Conservation (phyloP, 2,113 vertebrate species). For the Lophura nycthemera region DNA sequence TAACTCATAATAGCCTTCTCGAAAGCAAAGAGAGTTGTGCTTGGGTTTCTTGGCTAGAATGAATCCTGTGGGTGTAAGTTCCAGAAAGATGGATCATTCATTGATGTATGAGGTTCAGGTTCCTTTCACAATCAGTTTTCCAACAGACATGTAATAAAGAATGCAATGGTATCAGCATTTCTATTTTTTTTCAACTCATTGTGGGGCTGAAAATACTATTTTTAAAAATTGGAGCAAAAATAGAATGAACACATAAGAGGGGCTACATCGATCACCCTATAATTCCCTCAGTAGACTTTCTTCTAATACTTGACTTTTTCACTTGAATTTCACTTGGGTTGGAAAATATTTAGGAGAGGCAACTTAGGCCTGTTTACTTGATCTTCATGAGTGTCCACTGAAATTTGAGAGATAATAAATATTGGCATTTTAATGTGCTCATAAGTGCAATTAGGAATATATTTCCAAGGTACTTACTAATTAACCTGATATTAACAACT, state of each 20-base stretch:
- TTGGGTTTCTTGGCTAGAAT: neutral
- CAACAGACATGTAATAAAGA: neutral
- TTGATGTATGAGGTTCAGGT: neutral
- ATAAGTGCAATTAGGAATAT: neutral
- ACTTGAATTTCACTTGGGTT: neutral
- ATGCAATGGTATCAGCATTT: neutral
- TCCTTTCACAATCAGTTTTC: neutral
- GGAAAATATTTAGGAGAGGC: neutral
- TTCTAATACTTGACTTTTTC: neutral
- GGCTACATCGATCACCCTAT: neutral
- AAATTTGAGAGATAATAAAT: neutral
- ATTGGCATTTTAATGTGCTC: neutral
- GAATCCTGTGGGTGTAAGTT: neutral
- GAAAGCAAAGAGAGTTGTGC: rapidly evolving
- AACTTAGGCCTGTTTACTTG: neutral
- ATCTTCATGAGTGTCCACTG: neutral
- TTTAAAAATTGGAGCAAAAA: neutral
- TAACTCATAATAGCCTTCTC: neutral
- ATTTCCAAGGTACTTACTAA: neutral
- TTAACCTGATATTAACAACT: neutral
- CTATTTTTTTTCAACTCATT: neutral
- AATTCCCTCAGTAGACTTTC: neutral
- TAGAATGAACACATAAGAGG: neutral
- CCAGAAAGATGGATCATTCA: neutral
- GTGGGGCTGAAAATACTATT: neutral